These are phyloP conservation scores for Peromyscus aztecus DNA, from an alignment of 2,797 vertebrate species.

Conservation along the genomic window DNA sequence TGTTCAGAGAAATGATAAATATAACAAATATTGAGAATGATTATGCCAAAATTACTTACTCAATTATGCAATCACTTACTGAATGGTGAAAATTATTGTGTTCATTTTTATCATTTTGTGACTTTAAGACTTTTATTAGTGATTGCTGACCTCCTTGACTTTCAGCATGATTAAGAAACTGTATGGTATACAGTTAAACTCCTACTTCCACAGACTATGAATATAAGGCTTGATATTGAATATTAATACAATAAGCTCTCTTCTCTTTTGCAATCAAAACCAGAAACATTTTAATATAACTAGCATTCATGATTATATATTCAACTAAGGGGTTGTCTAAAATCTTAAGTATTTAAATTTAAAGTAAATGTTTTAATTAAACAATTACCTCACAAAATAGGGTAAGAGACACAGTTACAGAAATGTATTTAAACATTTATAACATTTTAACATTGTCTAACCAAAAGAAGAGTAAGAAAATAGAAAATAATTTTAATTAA, in stretches of 20 bases:
- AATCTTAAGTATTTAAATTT: background rate
- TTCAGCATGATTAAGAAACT: background rate
- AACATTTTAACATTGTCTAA: background rate
- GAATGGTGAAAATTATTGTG: background rate
- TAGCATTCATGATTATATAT: background rate
- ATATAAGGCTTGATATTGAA: background rate
- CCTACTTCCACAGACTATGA: too few relatives aligned
- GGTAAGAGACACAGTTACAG: background rate
- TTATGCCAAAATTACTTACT: background rate
- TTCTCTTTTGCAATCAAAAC: background rate
- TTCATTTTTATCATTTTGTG: background rate
- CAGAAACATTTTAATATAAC: background rate
- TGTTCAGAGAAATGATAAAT: background rate
- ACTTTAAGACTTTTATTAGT: background rate
- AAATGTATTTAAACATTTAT: background rate
- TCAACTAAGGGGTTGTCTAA: background rate
- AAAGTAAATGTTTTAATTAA: background rate
- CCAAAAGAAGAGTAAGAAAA: background rate
- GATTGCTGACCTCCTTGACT: background rate
- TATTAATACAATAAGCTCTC: background rate
- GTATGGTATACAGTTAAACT: background rate
- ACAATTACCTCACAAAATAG: background rate
- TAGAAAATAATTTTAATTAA: background rate
- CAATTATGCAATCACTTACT: background rate
- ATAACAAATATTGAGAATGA: background rate